Conservation (phyloP, 1,140 invertebrate species). For the Halesus radiatus region DNA sequence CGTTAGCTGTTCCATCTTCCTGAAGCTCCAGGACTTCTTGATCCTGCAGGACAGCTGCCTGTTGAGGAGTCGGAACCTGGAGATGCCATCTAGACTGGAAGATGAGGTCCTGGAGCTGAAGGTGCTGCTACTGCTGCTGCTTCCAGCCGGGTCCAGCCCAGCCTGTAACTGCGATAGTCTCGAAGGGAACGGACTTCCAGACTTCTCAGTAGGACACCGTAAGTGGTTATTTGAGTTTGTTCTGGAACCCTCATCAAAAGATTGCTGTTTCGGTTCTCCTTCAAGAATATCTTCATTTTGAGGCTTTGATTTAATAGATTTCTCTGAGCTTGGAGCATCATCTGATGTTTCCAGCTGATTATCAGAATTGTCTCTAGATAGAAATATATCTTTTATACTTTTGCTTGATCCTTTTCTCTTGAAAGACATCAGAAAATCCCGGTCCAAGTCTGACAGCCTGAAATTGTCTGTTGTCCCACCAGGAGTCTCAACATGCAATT, state of each 20-base stretch:
- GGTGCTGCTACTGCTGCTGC: conserved; percentile 9
- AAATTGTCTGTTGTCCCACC: not conserved
- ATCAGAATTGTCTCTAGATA: too few relatives aligned
- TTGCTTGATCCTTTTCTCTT: too few relatives aligned
- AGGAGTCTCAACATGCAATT: not conserved
- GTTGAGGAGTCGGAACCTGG: conserved; percentile 29
- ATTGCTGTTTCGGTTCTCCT: too few relatives aligned
- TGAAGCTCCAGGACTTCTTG: conserved; percentile 52
- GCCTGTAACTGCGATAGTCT: not conserved
- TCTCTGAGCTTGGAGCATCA: not conserved
- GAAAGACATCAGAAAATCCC: too few relatives aligned
- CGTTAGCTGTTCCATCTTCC: conserved; percentile 36
- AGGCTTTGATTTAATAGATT: too few relatives aligned
- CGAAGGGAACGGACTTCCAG: not conserved
- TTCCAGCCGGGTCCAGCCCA: not conserved
- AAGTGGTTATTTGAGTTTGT: not conserved
- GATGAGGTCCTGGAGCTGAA: conserved; percentile 33
- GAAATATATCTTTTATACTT: too few relatives aligned
- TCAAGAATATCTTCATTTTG: too few relatives aligned
- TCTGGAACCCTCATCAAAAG: not conserved
- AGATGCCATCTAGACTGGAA: conserved; percentile 17
- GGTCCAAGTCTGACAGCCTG: not conserved
- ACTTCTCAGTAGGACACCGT: not conserved
- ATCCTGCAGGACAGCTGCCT: conserved; percentile 42
- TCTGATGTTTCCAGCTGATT: not conserved